A percentile compares a stretch with the other conserved stretches of the same genome.
phyloP scores from a whole-genome alignment of 1,140 invertebrate genomes.

The Medauroidea extradentata region DNA sequence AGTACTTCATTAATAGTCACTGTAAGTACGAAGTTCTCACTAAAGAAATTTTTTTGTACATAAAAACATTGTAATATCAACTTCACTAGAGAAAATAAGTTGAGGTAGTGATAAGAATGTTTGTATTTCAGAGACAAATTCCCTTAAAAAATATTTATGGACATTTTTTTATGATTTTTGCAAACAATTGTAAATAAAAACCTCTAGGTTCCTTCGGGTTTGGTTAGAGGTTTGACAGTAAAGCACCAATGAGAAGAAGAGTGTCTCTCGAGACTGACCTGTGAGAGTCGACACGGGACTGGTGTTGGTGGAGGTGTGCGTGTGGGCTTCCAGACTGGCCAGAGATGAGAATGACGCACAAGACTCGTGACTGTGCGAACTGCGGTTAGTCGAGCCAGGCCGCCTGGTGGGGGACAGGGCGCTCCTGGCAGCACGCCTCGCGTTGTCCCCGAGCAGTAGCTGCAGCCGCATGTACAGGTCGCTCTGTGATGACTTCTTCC shows the following conservation, averaged over 20 bases:
- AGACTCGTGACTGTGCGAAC: slow-evolving; percentile 48
- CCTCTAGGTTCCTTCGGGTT: no score
- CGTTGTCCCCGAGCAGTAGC: slow-evolving; percentile 68
- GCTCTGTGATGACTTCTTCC: slow-evolving; percentile 49
- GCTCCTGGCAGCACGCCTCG: slow-evolving; percentile 9
- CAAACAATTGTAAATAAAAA: no score
- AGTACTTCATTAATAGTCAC: no score
- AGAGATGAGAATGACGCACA: slow-evolving; percentile 63
- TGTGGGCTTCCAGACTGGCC: slow-evolving; percentile 69
- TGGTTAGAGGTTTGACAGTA: neutral
- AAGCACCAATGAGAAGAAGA: neutral
- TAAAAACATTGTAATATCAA: no score
- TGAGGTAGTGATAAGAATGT: no score
- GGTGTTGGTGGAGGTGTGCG: slow-evolving; percentile 69
- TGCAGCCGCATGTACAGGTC: slow-evolving; percentile 85
- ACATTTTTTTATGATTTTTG: no score
- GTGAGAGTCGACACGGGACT: slow-evolving; percentile 85
- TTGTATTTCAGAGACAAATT: no score
- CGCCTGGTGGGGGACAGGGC: slow-evolving; percentile 30
- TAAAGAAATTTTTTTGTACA: no score
- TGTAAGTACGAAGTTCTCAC: no score
- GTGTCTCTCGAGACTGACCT: slow-evolving; percentile 54
- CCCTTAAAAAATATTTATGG: no score
- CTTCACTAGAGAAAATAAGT: no score
- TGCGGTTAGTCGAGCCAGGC: slow-evolving; percentile 40